phyloP scores from a whole-genome alignment of 1,140 invertebrate species.

The Cotesia vestalis region DNA sequence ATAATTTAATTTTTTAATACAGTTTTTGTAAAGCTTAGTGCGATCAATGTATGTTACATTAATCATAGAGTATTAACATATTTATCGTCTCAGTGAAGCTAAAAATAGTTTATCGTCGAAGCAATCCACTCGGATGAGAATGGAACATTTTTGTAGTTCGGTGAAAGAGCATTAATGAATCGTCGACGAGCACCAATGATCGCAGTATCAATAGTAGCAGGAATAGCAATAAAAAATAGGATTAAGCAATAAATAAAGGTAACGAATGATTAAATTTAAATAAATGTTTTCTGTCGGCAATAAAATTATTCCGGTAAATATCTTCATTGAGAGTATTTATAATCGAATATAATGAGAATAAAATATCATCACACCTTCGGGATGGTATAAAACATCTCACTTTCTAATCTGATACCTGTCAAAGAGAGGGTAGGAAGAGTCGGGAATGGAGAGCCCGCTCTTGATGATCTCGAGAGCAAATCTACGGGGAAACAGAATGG shows the following conservation, averaged over 20 bases:
- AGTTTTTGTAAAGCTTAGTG: conserved; percentile 48
- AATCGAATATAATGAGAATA: conserved; percentile 8
- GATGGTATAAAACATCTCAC: conserved; percentile 37
- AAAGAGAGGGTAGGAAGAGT: conserved; percentile 18
- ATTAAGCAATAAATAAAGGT: too few relatives aligned
- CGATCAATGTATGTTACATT: conserved; percentile 57
- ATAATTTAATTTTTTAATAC: background rate
- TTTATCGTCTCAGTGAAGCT: conserved; percentile 52
- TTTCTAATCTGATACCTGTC: conserved; percentile 37
- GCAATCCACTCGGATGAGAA: conserved; percentile 20
- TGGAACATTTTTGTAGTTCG: conserved; percentile 6
- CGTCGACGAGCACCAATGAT: conserved; percentile 43
- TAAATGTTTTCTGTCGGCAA: background rate
- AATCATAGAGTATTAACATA: conserved; percentile 51
- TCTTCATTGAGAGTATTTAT: conserved; percentile 35
- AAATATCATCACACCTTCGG: conserved; percentile 27
- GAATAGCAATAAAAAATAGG: too few relatives aligned
- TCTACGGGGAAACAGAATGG: conserved; percentile 57
- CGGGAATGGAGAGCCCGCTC: conserved; percentile 24
- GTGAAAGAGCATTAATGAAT: conserved; percentile 49
- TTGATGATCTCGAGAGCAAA: conserved; percentile 39
- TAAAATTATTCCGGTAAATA: conserved; percentile 28
- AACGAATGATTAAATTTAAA: background rate
- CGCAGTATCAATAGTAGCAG: too few relatives aligned
- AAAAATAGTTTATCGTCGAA: conserved; percentile 57